Evolutionary conservation across 1,140 invertebrate species (phyloP).

Genomic region (Lepidurus packardi): DNA sequence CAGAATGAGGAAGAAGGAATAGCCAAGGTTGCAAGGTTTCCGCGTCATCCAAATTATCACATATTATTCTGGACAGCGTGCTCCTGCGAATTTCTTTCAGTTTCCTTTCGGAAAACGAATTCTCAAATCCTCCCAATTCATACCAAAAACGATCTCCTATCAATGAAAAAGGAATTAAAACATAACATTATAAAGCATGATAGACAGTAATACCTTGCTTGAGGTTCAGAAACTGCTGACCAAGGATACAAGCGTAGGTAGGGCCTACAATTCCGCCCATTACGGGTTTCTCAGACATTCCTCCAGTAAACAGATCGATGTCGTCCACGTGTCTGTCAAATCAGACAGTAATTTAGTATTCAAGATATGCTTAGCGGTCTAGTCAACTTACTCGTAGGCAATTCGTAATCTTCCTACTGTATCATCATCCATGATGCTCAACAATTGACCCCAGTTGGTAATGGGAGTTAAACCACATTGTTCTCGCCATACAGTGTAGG

Average conservation of each 20-base stretch:
- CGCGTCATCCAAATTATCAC: constrained; percentile 61
- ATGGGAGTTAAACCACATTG: constrained; percentile 69
- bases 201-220: constrained; percentile 55
- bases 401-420: constrained; percentile 43
- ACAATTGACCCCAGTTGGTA: constrained; percentile 66
- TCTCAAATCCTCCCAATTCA: constrained; percentile 67
- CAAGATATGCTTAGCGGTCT: constrained; percentile 35
- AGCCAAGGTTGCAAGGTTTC: constrained; percentile 42
- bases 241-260: constrained; percentile 92
- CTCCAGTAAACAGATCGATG: constrained; percentile 50
- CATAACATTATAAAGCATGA: not conserved
- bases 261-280: constrained; percentile 87
- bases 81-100: constrained; percentile 58
- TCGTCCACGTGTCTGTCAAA: constrained; percentile 45
- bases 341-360: constrained; percentile 38
- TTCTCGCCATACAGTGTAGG: constrained; percentile 73
- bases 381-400: constrained; percentile 43
- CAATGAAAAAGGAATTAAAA: constrained; percentile 34
- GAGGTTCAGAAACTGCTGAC: constrained; percentile 82
- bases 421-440: constrained; percentile 60
- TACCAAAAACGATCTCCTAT: constrained; percentile 55
- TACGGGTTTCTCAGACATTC: constrained; percentile 75
- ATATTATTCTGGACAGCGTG: constrained; percentile 59
- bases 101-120: constrained; percentile 63
- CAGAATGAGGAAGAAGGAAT: constrained; percentile 31